Evolutionary conservation across 2,113 vertebrate genomes (phyloP).

Genomic region (Reinhardtius hippoglossoides): DNA sequence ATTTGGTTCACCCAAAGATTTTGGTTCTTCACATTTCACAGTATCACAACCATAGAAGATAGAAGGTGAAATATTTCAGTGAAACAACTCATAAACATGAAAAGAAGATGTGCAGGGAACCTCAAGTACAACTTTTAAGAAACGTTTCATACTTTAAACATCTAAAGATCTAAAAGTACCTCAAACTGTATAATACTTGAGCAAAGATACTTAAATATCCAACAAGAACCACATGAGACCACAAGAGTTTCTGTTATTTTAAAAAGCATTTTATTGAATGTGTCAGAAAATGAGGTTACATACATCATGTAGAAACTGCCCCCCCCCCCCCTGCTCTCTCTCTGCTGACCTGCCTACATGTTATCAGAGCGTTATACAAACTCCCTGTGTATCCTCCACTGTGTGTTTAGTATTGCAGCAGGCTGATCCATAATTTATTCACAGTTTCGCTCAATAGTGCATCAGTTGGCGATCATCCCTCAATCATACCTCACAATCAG

Average conservation of each 20-base stretch:
- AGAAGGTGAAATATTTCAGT: neutral
- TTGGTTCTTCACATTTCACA: neutral
- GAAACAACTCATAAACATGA: neutral
- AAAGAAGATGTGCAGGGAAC: no score
- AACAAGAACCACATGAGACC: neutral
- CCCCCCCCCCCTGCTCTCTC: neutral
- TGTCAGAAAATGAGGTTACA: slow-evolving; percentile 44
- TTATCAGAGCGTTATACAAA: neutral
- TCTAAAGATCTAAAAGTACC: no score
- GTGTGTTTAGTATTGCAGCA: slow-evolving; percentile 61
- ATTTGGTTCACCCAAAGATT: no score
- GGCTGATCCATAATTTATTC: slow-evolving; percentile 68
- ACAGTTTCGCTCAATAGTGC: slow-evolving; percentile 72
- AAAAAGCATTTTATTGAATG: slow-evolving; percentile 58
- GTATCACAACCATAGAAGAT: neutral
- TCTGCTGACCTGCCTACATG: slow-evolving; percentile 1
- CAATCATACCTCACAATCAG: slow-evolving; percentile 30
- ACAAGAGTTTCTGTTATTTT: slow-evolving; percentile 27
- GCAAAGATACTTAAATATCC: neutral
- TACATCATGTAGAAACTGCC: slow-evolving; percentile 31
- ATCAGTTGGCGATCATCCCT: slow-evolving; percentile 49
- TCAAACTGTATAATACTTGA: no score
- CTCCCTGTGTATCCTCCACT: slow-evolving; percentile 28
- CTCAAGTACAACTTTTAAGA: no score
- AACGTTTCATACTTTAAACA: no score